These are phyloP conservation scores for Umimayanthus kanabou DNA, from an alignment of 92 coral and sea anemone species.

Conservation along the genomic window DNA sequence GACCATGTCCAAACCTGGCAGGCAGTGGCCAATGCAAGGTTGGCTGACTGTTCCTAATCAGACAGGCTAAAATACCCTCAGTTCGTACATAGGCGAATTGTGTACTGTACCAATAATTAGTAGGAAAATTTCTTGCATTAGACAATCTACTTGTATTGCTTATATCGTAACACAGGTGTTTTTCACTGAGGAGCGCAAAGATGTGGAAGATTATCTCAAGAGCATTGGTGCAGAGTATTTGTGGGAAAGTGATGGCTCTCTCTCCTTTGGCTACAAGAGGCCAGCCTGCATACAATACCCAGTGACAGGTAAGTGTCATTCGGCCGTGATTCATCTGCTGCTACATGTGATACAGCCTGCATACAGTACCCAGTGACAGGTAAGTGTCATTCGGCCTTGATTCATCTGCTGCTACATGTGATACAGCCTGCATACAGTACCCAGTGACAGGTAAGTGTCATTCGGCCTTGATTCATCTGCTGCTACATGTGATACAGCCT, in stretches of 20 bases:
- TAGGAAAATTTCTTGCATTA: background rate
- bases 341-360: no score
- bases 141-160: background rate
- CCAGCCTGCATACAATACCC: slow-evolving; percentile 49
- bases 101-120: background rate
- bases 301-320: slow-evolving; percentile 33
- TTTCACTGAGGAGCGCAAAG: slow-evolving; percentile 47
- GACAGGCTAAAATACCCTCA: no score
- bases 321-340: background rate
- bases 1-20: no score
- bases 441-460: no score
- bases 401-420: no score
- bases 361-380: no score
- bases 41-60: no score
- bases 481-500: slow-evolving; percentile 7
- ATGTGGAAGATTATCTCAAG: slow-evolving; percentile 46
- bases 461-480: no score
- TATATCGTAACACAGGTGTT: slow-evolving; percentile 22
- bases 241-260: slow-evolving; percentile 56
- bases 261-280: slow-evolving; percentile 49
- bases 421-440: no score
- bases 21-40: no score
- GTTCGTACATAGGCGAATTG: background rate
- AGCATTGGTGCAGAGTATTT: slow-evolving; percentile 53
- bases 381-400: background rate